These are phyloP conservation scores for Dinoponera quadriceps DNA, from an alignment of 1,140 invertebrate species.

Conservation along the genomic window DNA sequence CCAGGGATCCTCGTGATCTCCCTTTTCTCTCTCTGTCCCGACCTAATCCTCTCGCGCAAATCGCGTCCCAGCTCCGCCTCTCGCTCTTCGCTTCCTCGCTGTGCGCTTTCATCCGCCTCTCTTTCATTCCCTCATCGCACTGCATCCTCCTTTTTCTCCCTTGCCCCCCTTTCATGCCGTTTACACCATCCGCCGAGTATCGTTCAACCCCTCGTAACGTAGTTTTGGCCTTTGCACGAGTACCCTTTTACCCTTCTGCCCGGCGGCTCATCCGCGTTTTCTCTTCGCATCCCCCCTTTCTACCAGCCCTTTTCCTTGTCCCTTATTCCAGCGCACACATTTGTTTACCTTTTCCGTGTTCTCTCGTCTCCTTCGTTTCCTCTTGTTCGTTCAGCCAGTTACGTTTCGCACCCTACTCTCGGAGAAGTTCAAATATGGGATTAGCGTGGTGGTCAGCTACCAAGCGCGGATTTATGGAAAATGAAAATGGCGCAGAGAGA, in stretches of 20 bases:
- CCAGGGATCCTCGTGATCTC: slow-evolving; percentile 20
- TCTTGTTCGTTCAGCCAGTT: slow-evolving; percentile 69
- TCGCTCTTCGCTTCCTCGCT: neutral
- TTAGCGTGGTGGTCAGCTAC: slow-evolving; percentile 65
- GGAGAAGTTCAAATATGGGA: slow-evolving; percentile 72
- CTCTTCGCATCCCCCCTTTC: neutral
- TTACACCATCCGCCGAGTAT: slow-evolving; percentile 55
- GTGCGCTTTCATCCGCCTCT: slow-evolving; percentile 51
- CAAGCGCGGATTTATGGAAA: slow-evolving; percentile 65
- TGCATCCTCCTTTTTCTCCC: slow-evolving; percentile 17
- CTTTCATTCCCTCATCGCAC: slow-evolving; percentile 46
- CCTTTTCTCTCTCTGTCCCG: slow-evolving; percentile 17
- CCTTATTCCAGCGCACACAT: slow-evolving; percentile 2
- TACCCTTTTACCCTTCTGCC: slow-evolving; percentile 53
- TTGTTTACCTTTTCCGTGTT: slow-evolving; percentile 23
- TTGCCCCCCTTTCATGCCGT: slow-evolving; percentile 10
- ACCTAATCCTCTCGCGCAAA: slow-evolving; percentile 55
- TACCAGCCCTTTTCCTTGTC: neutral
- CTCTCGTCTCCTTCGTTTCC: slow-evolving; percentile 46
- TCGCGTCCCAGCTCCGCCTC: slow-evolving; percentile 20
- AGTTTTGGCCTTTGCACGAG: slow-evolving; percentile 66
- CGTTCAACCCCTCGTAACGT: slow-evolving; percentile 50
- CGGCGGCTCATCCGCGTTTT: slow-evolving; percentile 36
- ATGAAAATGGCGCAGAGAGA: slow-evolving; percentile 41
- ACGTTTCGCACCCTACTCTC: slow-evolving; percentile 70